phyloP scores from a whole-genome alignment of 2,113 vertebrate species.

The Ceyx margarethae region DNA sequence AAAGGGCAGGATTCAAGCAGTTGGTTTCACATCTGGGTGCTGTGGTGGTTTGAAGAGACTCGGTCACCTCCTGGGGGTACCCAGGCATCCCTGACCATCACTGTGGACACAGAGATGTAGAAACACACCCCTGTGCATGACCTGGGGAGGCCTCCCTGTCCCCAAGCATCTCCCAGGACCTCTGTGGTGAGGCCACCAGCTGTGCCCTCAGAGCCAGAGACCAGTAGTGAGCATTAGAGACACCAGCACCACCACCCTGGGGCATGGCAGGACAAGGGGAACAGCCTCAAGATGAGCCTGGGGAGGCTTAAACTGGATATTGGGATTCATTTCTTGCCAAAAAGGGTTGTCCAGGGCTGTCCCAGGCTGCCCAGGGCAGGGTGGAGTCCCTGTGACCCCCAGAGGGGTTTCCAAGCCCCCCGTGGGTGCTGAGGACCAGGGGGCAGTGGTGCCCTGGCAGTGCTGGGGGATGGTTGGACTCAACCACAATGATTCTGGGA shows the following conservation, averaged over 20 bases:
- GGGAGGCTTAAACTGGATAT: too few relatives aligned
- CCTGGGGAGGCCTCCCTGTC: rapidly evolving
- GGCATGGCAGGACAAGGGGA: background rate
- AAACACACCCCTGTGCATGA: rapidly evolving
- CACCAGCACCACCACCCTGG: rapidly evolving
- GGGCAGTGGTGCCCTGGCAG: background rate
- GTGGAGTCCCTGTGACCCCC: background rate
- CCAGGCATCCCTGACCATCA: rapidly evolving
- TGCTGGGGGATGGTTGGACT: background rate
- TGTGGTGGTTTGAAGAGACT: rapidly evolving
- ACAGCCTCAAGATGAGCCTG: background rate
- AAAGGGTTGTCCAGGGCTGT: too few relatives aligned
- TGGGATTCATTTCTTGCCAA: too few relatives aligned
- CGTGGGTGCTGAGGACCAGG: background rate
- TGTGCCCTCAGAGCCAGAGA: background rate
- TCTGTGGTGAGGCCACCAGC: rapidly evolving
- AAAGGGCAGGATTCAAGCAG: background rate
- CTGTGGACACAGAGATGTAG: rapidly evolving
- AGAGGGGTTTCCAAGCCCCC: background rate
- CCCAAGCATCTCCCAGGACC: background rate
- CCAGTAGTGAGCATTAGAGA: rapidly evolving
- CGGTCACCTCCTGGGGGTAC: rapidly evolving
- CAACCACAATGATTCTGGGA: background rate
- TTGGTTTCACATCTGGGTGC: background rate
- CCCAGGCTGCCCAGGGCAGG: too few relatives aligned